phyloP scores from a whole-genome alignment of 23 tunicate species.

The Clavelina lepadiformis region DNA sequence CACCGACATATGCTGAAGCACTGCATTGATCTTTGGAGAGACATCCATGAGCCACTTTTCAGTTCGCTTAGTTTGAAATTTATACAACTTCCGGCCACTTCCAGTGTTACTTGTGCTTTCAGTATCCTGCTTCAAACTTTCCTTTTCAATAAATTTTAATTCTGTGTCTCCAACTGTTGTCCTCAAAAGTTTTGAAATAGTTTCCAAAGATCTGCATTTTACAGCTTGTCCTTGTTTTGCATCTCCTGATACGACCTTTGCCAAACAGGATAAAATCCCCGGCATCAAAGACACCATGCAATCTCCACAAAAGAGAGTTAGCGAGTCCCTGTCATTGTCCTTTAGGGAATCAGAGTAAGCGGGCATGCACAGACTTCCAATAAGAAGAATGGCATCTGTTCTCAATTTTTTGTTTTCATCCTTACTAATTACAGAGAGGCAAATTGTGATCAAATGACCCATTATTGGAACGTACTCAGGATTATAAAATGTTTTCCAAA shows the following conservation, averaged over 20 bases:
- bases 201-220: conserved; percentile 28
- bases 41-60: conserved; percentile 33
- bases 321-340: conserved; percentile 6
- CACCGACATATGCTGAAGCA: conserved; percentile 16
- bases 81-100: neutral
- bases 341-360: neutral
- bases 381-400: conserved; percentile 24
- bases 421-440: conserved; percentile 8
- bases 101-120: no score
- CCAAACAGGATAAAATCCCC: conserved; percentile 31
- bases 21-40: conserved; percentile 23
- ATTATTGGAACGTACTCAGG: conserved; percentile 21
- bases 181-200: conserved; percentile 9
- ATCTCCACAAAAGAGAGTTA: conserved; percentile 23
- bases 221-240: conserved; percentile 25
- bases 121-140: neutral
- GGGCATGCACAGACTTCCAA: conserved; percentile 25
- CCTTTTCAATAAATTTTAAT: conserved; percentile 7
- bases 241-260: conserved; percentile 35
- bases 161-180: conserved; percentile 25
- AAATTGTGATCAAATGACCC: conserved; percentile 60
- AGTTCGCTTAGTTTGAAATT: conserved; percentile 17
- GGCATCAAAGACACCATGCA: conserved; percentile 60
- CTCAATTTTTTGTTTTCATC: conserved; percentile 22
- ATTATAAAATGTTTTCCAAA: conserved; percentile 25